Percentiles rank a stretch among this genome's conserved stretches.
Conservation (phyloP, 1,140 invertebrate genomes). For the Drosophila nikananu region DNA sequence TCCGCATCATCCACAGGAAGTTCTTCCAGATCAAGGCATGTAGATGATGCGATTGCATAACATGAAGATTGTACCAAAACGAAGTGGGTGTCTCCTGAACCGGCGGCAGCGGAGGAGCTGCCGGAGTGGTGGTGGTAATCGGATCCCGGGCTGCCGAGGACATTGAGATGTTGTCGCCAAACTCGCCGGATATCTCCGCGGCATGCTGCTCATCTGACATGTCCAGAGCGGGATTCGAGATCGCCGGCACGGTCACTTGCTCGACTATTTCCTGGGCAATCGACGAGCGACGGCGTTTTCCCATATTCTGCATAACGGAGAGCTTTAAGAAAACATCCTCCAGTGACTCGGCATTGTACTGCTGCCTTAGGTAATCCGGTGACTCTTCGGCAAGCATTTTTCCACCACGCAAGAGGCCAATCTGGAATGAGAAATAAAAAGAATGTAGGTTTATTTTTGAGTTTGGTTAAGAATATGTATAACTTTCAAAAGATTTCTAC, state of each 20-base stretch:
- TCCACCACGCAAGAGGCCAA: conserved; percentile 96
- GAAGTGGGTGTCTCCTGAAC: conserved; percentile 86
- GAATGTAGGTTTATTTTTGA: neutral
- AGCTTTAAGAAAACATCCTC: conserved; percentile 98
- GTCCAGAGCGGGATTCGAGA: conserved; percentile 88
- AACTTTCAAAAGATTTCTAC: neutral
- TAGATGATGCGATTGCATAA: conserved; percentile 90
- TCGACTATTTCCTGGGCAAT: conserved; percentile 91
- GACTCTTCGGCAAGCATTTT: conserved; percentile 96
- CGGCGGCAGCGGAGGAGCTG: conserved; percentile 87
- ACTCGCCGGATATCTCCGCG: conserved; percentile 93
- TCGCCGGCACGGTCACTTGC: conserved; percentile 87
- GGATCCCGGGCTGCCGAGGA: conserved; percentile 88
- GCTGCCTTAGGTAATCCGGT: conserved; percentile 91
- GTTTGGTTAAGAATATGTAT: neutral
- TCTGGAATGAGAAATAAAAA: conserved; percentile 86
- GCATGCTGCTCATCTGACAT: conserved; percentile 88
- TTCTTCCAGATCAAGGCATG: conserved; percentile 96
- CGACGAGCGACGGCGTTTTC: conserved; percentile 91
- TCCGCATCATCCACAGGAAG: conserved; percentile 95
- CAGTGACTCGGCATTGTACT: conserved; percentile 92
- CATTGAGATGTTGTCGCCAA: conserved; percentile 93
- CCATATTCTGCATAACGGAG: conserved; percentile 92
- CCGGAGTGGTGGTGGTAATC: conserved; percentile 86
- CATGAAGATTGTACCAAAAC: conserved; percentile 88